Evolutionary conservation across 2,888 invertebrate genomes (phyloP), one percentile per base, ranked within the genome.

Genomic region (Pyrrhosoma nymphula): DNA sequence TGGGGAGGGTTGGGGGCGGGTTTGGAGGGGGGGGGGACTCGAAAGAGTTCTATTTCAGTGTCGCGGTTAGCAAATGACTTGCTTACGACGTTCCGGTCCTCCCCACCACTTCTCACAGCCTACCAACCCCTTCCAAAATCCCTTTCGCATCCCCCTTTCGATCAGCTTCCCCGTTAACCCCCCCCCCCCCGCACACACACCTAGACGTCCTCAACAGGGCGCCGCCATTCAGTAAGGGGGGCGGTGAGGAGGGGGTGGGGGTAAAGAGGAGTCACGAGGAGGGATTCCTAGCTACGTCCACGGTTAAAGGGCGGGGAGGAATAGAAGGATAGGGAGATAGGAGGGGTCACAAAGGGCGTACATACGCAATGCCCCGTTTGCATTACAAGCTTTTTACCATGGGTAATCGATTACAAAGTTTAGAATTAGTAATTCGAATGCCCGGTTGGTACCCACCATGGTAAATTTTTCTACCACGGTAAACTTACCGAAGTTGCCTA

Each of bases 131-230:
- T 95, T 39, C 69, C 88, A 69, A 60, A 14, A 18, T 95, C 95
- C 39, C 75, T 35, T 47, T 56, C n/a, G 35, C 95, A 23, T 12
- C 35, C 95, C 88, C 90, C 35, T 47, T 93, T 39, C 95, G 23
- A 56, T 56, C 95, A 23, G 93, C 95, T 60, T 20, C 60, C 95
- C 35, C 35, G 88, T 26, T 18, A 16, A 39, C 89, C 20, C 23
- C 91, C 88, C n/a, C 88, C 47, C 95, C 90, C 95, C 95, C 90
- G 95, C n/a, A n/a, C n/a, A n/a, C n/a, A n/a, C 89, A 89, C 89
- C 93, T n/a, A 30, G 88, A 95, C 88, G 88, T 95, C 88, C 35
- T 56, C 90, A 90, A 90, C 95, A 82, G 82, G 82, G 26, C 35
- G 35, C 82, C 30, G 82, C 35, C 82, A 82, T 82, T 82, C 82